Conservation (phyloP, 1,140 invertebrate species). For the Limonius californicus region DNA sequence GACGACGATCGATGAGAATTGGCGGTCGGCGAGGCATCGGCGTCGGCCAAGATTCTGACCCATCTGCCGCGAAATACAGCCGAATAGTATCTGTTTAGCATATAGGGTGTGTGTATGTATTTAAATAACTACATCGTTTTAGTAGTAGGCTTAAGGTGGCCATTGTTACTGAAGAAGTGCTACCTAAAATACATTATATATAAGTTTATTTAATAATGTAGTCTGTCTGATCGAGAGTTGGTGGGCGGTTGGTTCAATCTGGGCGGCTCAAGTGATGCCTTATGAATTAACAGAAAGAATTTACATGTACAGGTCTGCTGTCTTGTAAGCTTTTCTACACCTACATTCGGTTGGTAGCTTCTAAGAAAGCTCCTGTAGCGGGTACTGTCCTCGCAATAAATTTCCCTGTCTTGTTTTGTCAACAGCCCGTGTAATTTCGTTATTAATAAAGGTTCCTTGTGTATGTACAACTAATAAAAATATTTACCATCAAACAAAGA, state of each 20-base stretch:
- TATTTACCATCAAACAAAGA: too few relatives aligned
- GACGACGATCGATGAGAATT: too few relatives aligned
- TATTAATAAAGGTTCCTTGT: not conserved
- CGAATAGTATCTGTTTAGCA: not conserved
- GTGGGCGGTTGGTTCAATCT: slow-evolving; percentile 23
- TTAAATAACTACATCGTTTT: slow-evolving; percentile 40
- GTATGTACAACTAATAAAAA: not conserved
- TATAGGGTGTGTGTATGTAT: slow-evolving; percentile 39
- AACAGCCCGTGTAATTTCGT: not conserved
- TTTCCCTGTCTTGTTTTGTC: not conserved
- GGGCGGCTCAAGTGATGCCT: slow-evolving; percentile 26
- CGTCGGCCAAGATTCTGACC: not conserved
- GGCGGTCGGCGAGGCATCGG: too few relatives aligned
- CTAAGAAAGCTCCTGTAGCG: not conserved
- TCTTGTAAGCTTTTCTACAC: not conserved
- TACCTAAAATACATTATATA: slow-evolving; percentile 41
- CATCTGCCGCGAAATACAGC: not conserved
- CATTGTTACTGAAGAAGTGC: slow-evolving; percentile 40
- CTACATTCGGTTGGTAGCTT: not conserved
- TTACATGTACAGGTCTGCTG: slow-evolving; percentile 7
- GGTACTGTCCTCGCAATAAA: not conserved
- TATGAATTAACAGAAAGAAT: slow-evolving; percentile 27
- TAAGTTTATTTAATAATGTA: slow-evolving; percentile 31
- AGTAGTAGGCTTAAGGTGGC: slow-evolving; percentile 32
- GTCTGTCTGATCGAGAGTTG: slow-evolving; percentile 21